phyloP scores from a whole-genome alignment of 2,113 vertebrate genomes.

The Pelecanoides urinatrix region DNA sequence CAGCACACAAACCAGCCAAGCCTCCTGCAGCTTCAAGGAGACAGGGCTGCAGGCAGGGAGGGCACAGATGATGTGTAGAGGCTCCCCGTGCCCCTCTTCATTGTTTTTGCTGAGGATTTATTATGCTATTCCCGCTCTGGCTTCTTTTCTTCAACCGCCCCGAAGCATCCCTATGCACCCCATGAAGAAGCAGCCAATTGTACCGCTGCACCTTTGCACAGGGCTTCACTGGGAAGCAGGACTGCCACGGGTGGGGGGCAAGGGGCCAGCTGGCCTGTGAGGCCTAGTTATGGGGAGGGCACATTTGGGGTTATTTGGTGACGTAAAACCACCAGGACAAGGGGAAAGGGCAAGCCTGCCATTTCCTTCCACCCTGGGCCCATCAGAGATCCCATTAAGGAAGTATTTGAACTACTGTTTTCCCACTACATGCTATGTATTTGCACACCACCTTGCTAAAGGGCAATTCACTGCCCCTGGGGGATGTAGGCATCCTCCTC shows the following conservation, averaged over 20 bases:
- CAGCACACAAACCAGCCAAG: constrained; percentile 56
- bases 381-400: not conserved
- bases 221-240: not conserved
- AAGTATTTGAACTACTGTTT: not conserved
- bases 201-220: not conserved
- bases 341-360: not conserved
- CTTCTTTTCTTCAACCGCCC: not conserved
- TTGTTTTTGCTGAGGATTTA: not conserved
- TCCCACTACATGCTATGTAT: not conserved
- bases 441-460: not conserved
- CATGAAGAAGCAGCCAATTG: not conserved
- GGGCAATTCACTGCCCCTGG: not conserved
- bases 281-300: not conserved
- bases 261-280: not conserved
- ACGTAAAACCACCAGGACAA: not conserved
- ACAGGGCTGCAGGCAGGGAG: not conserved
- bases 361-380: not conserved
- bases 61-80: not conserved
- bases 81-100: not conserved
- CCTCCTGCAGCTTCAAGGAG: constrained; percentile 23
- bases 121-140: not conserved
- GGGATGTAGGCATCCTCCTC: not conserved
- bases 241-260: not conserved
- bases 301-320: not conserved
- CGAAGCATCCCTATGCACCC: too few relatives aligned